Percentiles rank a stretch among this genome's conserved stretches.
These are phyloP conservation scores for Herminia tarsipennalis DNA, from an alignment of 2,888 invertebrate genomes.

Conservation along the genomic window DNA sequence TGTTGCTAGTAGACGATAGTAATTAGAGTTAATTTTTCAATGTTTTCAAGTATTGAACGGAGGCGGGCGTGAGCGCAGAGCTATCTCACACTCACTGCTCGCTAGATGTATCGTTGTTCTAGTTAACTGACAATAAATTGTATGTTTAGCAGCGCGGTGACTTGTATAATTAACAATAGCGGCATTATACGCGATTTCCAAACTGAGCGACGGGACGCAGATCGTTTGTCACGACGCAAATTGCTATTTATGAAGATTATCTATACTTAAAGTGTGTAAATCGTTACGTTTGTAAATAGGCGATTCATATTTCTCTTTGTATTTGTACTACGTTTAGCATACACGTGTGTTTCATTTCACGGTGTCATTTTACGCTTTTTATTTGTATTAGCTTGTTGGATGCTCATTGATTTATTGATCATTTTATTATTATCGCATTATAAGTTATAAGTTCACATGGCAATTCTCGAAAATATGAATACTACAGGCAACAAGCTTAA, in stretches of 20 bases:
- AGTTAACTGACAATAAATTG: slow-evolving; percentile 81
- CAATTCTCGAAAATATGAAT: too few relatives aligned
- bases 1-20: slow-evolving; percentile 47
- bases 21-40: slow-evolving; percentile 70
- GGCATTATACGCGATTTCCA: slow-evolving; percentile 82
- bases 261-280: slow-evolving; percentile 58
- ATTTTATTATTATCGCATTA: too few relatives aligned
- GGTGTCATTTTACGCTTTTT: not conserved
- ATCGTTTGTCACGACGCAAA: slow-evolving; percentile 82
- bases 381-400: too few relatives aligned
- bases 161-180: slow-evolving; percentile 84
- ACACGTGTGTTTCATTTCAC: slow-evolving; percentile 4
- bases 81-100: slow-evolving; percentile 62
- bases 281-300: slow-evolving; percentile 51
- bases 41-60: slow-evolving; percentile 64
- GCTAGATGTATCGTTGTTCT: slow-evolving; percentile 69
- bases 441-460: too few relatives aligned
- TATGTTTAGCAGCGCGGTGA: slow-evolving; percentile 81
- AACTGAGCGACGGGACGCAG: slow-evolving; percentile 72
- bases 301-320: slow-evolving; percentile 31
- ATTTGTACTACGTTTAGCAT: slow-evolving; percentile 1
- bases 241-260: slow-evolving; percentile 83
- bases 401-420: too few relatives aligned
- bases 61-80: slow-evolving; percentile 46
- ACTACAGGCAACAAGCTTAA: too few relatives aligned